Evolutionary conservation across 1,140 invertebrate species (phyloP).

Genomic region (Xylocopa sonorina): DNA sequence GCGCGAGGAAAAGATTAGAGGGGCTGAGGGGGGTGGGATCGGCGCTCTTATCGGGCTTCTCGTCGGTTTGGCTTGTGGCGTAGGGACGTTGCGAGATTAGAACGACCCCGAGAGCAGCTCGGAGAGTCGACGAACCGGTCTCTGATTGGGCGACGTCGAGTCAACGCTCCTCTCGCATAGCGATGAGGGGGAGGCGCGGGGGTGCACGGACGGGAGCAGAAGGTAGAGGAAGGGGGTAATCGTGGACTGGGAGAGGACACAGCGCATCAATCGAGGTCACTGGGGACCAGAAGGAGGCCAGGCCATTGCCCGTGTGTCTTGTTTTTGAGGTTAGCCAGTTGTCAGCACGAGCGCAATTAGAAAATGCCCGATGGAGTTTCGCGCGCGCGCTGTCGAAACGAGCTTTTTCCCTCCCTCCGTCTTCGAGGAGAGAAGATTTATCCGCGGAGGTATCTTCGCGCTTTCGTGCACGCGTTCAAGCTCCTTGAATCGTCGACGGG

Average conservation of each 20-base stretch:
- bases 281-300: constrained; percentile 75
- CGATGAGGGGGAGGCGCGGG: not conserved
- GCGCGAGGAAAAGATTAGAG: constrained; percentile 23
- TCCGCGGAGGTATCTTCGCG: not conserved
- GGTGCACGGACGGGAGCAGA: constrained; percentile 24
- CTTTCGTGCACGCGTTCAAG: not conserved
- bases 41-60: constrained; percentile 69
- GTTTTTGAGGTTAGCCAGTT: constrained; percentile 78
- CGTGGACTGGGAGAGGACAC: constrained; percentile 66
- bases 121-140: constrained; percentile 67
- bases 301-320: constrained; percentile 77
- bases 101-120: constrained; percentile 69
- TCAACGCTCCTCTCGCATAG: constrained; percentile 63
- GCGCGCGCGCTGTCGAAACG: constrained; percentile 42
- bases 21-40: constrained; percentile 15
- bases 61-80: constrained; percentile 67
- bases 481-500: not conserved
- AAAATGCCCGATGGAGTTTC: constrained; percentile 69
- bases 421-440: not conserved
- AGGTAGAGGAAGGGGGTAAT: constrained; percentile 28
- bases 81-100: constrained; percentile 72
- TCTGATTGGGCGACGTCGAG: constrained; percentile 66
- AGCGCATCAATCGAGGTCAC: constrained; percentile 79
- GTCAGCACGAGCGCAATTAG: constrained; percentile 73
- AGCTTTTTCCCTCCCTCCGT: constrained; percentile 1